Conservation (phyloP, 92 coral and sea anemone species). For the Parazoanthus darwini region DNA sequence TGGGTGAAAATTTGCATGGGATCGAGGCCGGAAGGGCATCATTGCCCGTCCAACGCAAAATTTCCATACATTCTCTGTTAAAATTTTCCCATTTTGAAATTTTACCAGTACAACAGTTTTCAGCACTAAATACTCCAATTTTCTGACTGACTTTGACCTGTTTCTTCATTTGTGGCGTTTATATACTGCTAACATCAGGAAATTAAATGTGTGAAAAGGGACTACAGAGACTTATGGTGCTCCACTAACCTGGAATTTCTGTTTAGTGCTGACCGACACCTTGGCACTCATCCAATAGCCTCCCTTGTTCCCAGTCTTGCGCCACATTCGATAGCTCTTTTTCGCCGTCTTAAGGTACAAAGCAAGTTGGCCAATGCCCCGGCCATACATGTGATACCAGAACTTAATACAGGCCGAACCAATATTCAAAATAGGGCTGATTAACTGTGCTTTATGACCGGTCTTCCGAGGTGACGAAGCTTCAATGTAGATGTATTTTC, state of each 20-base stretch:
- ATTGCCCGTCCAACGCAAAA: no score
- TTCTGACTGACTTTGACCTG: no score
- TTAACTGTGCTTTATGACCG: slow-evolving; percentile 12
- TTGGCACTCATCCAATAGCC: slow-evolving; percentile 14
- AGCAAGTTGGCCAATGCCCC: slow-evolving; percentile 6
- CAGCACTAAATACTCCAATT: no score
- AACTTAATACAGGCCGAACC: slow-evolving; percentile 15
- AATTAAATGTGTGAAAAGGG: no score
- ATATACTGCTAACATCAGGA: no score
- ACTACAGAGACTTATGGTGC: no score
- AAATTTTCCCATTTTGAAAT: no score
- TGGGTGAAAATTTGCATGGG: no score
- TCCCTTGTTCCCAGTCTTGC: background rate
- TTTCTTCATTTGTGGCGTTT: no score
- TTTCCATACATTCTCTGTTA: no score
- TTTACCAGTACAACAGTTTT: no score
- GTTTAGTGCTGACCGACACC: slow-evolving; percentile 31
- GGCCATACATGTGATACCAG: slow-evolving; percentile 31
- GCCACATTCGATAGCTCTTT: slow-evolving; percentile 29
- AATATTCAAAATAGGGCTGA: slow-evolving; percentile 4
- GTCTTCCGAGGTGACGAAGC: slow-evolving; percentile 11
- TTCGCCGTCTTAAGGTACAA: slow-evolving; percentile 28
- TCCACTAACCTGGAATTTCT: slow-evolving; percentile 14
- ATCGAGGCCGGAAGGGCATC: no score
- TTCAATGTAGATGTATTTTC: slow-evolving; percentile 34